A percentile compares a stretch with the other conserved stretches of the same genome.
phyloP scores from a whole-genome alignment of 2,888 invertebrate genomes.

The Dinocampus coccinellae region DNA sequence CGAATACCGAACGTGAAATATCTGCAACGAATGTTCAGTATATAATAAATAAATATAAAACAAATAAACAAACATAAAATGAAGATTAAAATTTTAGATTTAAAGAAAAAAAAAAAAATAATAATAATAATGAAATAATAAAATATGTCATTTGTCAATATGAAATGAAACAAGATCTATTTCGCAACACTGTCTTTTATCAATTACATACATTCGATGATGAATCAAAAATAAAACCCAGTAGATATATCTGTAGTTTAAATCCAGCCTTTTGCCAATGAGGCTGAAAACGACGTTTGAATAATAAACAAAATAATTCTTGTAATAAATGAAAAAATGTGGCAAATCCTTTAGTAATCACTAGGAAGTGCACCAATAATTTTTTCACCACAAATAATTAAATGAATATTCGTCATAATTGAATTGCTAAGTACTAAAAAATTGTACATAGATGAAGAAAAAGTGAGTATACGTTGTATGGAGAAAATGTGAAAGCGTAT shows the following conservation, averaged over 20 bases:
- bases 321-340: background rate
- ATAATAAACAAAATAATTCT: constrained; percentile 1
- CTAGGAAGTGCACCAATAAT: background rate
- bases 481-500: constrained; percentile 8
- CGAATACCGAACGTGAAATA: constrained; percentile 1
- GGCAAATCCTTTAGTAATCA: background rate
- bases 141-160: background rate
- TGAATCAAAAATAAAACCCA: background rate
- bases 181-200: background rate
- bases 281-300: background rate
- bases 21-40: constrained; percentile 13
- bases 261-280: background rate
- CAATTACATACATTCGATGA: background rate
- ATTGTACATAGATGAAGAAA: constrained; percentile 47
- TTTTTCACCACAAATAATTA: background rate
- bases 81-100: too few species aligned
- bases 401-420: background rate
- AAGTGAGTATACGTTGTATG: background rate
- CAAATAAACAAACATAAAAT: too few species aligned
- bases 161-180: background rate
- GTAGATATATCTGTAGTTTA: background rate
- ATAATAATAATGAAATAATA: background rate
- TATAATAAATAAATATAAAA: too few species aligned
- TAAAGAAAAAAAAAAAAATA: background rate
- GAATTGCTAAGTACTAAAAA: constrained; percentile 29